A percentile compares a stretch with the other conserved stretches of the same genome.
Evolutionary conservation across 1,140 invertebrate species (phyloP).

Genomic region (Drosophila aff.): DNA sequence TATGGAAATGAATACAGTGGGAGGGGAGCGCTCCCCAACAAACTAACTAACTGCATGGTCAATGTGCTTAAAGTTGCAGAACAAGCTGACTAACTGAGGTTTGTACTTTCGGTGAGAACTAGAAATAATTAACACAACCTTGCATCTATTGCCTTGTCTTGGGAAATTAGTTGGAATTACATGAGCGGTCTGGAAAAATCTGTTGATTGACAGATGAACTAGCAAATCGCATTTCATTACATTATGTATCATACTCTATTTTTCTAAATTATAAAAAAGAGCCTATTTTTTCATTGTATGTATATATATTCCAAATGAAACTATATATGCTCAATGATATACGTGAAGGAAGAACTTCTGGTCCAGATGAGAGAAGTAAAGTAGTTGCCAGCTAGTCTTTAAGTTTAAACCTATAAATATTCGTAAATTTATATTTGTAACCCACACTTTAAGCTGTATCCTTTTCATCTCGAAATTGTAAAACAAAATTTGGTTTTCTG

Average conservation of each 20-base stretch:
- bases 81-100: background rate
- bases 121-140: background rate
- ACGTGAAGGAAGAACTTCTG: too few species aligned
- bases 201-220: background rate
- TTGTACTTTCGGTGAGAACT: background rate
- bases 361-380: too few species aligned
- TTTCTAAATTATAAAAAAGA: background rate
- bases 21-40: slow-evolving; percentile 1
- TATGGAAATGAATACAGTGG: background rate
- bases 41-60: slow-evolving; percentile 13
- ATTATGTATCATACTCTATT: background rate
- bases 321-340: too few species aligned
- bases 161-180: too few species aligned
- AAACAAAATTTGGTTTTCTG: background rate
- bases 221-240: background rate
- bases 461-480: background rate
- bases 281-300: too few species aligned
- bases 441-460: background rate
- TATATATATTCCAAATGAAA: too few species aligned
- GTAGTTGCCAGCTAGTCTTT: too few species aligned
- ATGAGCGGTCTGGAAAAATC: background rate
- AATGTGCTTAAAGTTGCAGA: background rate
- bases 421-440: background rate
- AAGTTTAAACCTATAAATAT: too few species aligned
- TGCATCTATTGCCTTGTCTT: too few species aligned